Conservation (phyloP, 1,140 invertebrate genomes). For the Amyelois transitella region DNA sequence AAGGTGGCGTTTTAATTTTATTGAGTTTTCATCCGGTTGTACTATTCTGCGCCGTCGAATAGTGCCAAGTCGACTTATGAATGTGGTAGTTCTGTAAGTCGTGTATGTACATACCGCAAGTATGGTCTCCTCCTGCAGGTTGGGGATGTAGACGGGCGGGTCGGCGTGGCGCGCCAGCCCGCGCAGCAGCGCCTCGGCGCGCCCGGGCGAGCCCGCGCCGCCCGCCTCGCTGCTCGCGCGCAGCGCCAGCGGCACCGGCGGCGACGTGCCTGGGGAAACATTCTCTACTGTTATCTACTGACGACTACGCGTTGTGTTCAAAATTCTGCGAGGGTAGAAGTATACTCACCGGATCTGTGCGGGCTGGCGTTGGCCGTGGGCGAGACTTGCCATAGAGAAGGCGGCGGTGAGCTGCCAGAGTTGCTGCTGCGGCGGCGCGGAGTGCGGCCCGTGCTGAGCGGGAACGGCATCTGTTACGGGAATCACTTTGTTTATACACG, state of each 20-base stretch:
- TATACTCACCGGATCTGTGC: conserved; percentile 79
- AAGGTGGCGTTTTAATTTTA: too few relatives aligned
- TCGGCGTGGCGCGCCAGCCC: conserved; percentile 68
- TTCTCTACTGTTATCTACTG: neutral
- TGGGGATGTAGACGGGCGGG: conserved; percentile 89
- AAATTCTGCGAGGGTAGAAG: neutral
- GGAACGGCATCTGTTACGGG: conserved; percentile 86
- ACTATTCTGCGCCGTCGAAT: too few relatives aligned
- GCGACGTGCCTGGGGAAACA: conserved; percentile 76
- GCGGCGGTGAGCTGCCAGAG: conserved; percentile 83
- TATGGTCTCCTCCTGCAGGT: conserved; percentile 95
- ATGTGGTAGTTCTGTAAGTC: too few relatives aligned
- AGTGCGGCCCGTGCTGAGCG: conserved; percentile 90
- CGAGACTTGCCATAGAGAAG: conserved; percentile 87
- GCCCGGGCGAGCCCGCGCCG: conserved; percentile 76
- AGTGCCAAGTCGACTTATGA: too few relatives aligned
- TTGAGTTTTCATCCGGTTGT: too few relatives aligned
- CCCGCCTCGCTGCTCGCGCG: conserved; percentile 81
- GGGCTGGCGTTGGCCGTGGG: conserved; percentile 81
- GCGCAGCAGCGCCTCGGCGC: conserved; percentile 79
- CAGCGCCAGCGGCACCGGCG: conserved; percentile 79
- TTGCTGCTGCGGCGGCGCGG: conserved; percentile 80
- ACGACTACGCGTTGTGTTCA: neutral
- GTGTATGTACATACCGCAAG: conserved; percentile 80
- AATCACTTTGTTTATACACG: too few relatives aligned